These are phyloP conservation scores for Hystrix brachyura DNA, from an alignment of 2,113 vertebrate genomes.

Conservation along the genomic window DNA sequence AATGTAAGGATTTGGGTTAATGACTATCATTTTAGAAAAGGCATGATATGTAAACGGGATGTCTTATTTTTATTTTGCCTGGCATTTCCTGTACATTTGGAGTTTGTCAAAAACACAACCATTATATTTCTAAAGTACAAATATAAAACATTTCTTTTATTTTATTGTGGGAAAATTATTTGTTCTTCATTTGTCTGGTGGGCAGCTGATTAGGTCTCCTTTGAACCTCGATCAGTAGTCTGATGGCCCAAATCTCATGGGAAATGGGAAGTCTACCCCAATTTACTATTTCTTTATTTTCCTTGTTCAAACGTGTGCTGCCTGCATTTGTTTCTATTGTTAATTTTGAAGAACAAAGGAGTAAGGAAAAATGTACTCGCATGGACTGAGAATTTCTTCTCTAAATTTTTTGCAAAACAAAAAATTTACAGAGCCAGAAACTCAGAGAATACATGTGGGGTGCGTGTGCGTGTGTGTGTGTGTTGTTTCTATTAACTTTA, in stretches of 20 bases:
- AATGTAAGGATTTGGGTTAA: not conserved
- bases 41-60: not conserved
- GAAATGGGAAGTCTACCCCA: not conserved
- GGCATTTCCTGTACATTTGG: constrained; percentile 3
- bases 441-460: not conserved
- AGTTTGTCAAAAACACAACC: not conserved
- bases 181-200: not conserved
- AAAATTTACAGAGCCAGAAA: not conserved
- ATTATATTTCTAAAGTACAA: constrained; percentile 20
- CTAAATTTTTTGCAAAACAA: not conserved
- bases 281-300: not conserved
- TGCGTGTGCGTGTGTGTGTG: not conserved
- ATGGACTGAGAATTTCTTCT: not conserved
- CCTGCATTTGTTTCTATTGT: not conserved
- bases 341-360: constrained; percentile 2
- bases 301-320: not conserved
- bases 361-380: not conserved
- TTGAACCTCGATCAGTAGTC: not conserved
- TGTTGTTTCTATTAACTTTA: not conserved
- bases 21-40: not conserved
- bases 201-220: not conserved
- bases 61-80: constrained; percentile 20
- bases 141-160: not conserved
- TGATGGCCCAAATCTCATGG: not conserved
- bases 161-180: constrained; percentile 4